Conservation (phyloP, 1,140 invertebrate species). For the Mylabris phalerata region DNA sequence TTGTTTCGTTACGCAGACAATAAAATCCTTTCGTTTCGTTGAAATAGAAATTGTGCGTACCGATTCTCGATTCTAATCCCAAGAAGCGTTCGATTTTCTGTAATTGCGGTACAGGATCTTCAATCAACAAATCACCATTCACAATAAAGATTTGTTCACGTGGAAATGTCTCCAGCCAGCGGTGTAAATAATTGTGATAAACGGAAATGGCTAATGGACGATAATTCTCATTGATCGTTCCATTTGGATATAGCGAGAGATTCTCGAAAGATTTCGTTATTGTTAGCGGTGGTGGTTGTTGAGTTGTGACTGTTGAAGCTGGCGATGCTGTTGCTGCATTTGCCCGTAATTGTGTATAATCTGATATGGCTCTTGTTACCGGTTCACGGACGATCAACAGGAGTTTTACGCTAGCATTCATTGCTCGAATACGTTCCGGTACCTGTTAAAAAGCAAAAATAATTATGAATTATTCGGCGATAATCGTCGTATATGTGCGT, state of each 20-base stretch:
- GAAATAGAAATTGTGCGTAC: constrained; percentile 90
- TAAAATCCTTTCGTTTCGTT: constrained; percentile 97
- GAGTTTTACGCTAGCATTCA: constrained; percentile 89
- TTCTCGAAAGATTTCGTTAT: constrained; percentile 66
- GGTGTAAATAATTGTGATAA: constrained; percentile 75
- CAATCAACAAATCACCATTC: constrained; percentile 92
- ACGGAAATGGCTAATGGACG: constrained; percentile 66
- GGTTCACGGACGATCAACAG: constrained; percentile 93
- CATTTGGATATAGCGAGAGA: constrained; percentile 69
- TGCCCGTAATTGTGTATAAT: constrained; percentile 84
- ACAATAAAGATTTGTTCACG: constrained; percentile 88
- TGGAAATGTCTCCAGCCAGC: constrained; percentile 84
- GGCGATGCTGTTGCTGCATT: constrained; percentile 61
- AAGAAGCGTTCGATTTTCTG: constrained; percentile 85
- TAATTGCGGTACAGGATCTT: constrained; percentile 86
- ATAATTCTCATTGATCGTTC: constrained; percentile 76
- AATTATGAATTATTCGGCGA: too few relatives aligned
- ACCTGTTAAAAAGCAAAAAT: constrained; percentile 49
- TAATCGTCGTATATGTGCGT: too few relatives aligned
- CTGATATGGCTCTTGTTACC: constrained; percentile 90
- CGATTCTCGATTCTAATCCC: constrained; percentile 67
- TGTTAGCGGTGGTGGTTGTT: constrained; percentile 40
- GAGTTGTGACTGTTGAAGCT: constrained; percentile 39
- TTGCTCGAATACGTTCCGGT: constrained; percentile 78
- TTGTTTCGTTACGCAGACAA: constrained; percentile 80